Conservation (phyloP, 2,888 invertebrate species). For the Spicauda simplicius region DNA sequence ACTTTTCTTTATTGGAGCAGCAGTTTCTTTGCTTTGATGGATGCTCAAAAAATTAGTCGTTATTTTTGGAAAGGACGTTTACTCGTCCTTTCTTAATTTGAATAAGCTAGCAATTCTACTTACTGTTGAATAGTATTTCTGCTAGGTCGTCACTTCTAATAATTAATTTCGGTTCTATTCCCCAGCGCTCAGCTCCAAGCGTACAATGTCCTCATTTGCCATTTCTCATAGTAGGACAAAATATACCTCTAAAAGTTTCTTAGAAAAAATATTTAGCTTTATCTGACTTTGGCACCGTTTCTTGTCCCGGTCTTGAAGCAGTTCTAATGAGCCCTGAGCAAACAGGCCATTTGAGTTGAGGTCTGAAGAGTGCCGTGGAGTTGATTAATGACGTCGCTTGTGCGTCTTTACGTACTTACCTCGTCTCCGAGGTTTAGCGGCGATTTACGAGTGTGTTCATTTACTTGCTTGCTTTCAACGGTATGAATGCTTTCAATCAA, state of each 20-base stretch:
- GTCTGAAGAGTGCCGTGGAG: constrained; percentile 3
- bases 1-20: no score
- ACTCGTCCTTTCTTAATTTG: no score
- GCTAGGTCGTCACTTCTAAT: not conserved
- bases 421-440: not conserved
- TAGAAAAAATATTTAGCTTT: constrained; percentile 2
- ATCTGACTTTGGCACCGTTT: constrained; percentile 11
- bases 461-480: constrained; percentile 13
- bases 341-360: constrained; percentile 23
- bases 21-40: no score
- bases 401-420: constrained; percentile 12
- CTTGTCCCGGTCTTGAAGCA: constrained; percentile 18
- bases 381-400: constrained; percentile 22
- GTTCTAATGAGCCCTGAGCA: constrained; percentile 22
- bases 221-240: not conserved
- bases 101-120: no score
- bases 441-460: not conserved
- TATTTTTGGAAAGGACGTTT: no score
- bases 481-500: constrained; percentile 7
- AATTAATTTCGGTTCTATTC: not conserved
- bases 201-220: not conserved
- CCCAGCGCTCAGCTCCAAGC: not conserved
- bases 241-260: not conserved
- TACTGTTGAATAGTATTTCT: no score
- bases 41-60: no score